These are phyloP conservation scores for Autographa gamma DNA, from an alignment of 2,888 invertebrate species.

Conservation along the genomic window DNA sequence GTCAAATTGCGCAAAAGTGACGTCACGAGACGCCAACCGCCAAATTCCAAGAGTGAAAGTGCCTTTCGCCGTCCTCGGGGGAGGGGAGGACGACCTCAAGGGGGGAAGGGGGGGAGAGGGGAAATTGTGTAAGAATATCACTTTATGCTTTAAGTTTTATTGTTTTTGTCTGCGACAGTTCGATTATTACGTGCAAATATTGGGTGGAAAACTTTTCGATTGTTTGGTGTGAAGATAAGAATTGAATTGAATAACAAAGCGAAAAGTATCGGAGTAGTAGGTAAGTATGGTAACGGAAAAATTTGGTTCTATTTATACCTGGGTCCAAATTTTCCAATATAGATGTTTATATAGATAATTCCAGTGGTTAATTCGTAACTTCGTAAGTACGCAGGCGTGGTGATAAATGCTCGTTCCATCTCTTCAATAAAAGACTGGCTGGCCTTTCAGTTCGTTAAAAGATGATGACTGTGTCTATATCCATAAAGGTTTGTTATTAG, in stretches of 20 bases:
- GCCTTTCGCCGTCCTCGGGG: conserved; percentile 77
- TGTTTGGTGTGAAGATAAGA: background rate
- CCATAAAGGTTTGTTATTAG: background rate
- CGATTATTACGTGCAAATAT: background rate
- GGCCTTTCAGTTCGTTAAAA: too few relatives aligned
- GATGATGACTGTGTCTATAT: background rate
- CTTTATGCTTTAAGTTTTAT: conserved; percentile 59
- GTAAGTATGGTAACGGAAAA: too few relatives aligned
- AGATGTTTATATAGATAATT: too few relatives aligned
- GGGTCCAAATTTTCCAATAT: too few relatives aligned
- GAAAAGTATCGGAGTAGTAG: too few relatives aligned
- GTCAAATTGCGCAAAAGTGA: conserved; percentile 85
- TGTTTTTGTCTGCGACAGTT: conserved; percentile 20
- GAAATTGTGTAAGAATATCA: conserved; percentile 69
- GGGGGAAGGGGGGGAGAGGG: conserved; percentile 58
- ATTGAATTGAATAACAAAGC: background rate
- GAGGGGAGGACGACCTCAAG: conserved; percentile 77
- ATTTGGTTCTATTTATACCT: too few relatives aligned
- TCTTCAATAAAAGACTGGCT: too few relatives aligned
- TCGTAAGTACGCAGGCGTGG: too few relatives aligned
- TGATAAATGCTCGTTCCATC: too few relatives aligned
- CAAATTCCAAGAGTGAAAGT: conserved; percentile 87
- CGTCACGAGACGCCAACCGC: conserved; percentile 73
- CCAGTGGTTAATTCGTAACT: too few relatives aligned
- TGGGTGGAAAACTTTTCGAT: background rate